Evolutionary conservation across 1,140 invertebrate genomes (phyloP).

Genomic region (Euura lappo): DNA sequence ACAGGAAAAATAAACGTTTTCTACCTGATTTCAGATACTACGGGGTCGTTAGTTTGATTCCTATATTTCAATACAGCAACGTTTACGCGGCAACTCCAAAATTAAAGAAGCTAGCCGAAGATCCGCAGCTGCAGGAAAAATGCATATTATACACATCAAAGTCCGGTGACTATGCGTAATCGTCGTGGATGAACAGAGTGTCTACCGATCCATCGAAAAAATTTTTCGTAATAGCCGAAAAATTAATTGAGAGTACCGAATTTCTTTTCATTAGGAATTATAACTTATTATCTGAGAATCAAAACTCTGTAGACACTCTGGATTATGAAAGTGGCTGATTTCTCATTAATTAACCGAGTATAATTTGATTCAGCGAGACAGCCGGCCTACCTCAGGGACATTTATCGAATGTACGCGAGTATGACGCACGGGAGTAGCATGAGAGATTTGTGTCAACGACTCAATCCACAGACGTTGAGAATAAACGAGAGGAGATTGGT

Average conservation of each 20-base stretch:
- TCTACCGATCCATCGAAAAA: constrained; percentile 16
- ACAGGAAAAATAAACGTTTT: constrained; percentile 17
- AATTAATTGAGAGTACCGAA: constrained; percentile 5
- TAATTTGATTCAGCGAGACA: constrained; percentile 60
- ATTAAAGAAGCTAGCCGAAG: constrained; percentile 74
- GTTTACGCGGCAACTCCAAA: constrained; percentile 89
- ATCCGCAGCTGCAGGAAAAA: constrained; percentile 73
- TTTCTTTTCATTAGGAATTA: constrained; percentile 11
- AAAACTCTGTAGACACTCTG: not conserved
- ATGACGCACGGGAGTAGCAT: constrained; percentile 87
- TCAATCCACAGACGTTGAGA: constrained; percentile 75
- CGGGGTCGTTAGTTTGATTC: constrained; percentile 80
- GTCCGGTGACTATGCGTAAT: constrained; percentile 54
- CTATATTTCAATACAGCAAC: constrained; percentile 94
- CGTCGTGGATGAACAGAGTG: constrained; percentile 2
- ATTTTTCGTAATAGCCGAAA: not conserved
- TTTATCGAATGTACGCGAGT: constrained; percentile 81
- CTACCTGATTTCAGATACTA: constrained; percentile 66
- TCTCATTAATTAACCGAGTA: constrained; percentile 14
- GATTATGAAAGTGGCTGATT: not conserved
- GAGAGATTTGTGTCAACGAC: constrained; percentile 80
- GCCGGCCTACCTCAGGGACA: constrained; percentile 67
- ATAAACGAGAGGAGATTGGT: constrained; percentile 89
- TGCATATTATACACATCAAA: constrained; percentile 78
- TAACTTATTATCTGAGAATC: not conserved